Base-by-base conservation (phyloP, 2,888 invertebrate genomes). In the Endomychus coccineus region DNA sequence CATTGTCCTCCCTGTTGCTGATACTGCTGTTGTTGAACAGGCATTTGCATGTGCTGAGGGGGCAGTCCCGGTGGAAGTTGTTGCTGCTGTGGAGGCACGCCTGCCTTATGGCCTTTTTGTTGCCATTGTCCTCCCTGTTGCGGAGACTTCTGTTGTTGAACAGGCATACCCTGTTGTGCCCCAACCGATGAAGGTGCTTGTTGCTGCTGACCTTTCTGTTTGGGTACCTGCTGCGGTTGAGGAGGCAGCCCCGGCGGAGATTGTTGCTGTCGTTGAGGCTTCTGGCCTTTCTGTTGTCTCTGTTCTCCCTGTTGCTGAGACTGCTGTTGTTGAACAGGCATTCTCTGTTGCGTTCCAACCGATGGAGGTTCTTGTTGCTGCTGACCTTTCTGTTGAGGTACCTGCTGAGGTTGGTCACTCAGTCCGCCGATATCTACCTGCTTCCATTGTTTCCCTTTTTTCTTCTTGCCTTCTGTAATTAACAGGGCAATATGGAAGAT, bases 221-320 rank as follows among this genome's bases (percentile, higher is more conserved):
- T 38, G 19, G 39, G 38, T 11, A 25, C 37, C 21, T 42, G 31
- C 28, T 19, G 29, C 10, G 32, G 40, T 22, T 36, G 22, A 3
- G 27, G 13, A 13, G 19, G 23, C 14, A 15, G 35, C 16, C 15
- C 29, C 17, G 22, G 25, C 12, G 16, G 27, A 14, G 17, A 24
- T 22, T 34, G 40, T 17, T 24, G 23, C 16, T 37, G 43, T 34
- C 34, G 43, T 15, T 22, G 21, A 16, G 11, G 3, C n/a, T 17
- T 23, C 27, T 27, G 4, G 5, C n/a, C 12, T 15, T 6, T n/a
- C 16, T 9, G 29, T 31, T 35, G 27, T 10, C 12, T 16, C 13
- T 21, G 30, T n/a, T 27, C 33, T 24, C 30, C 25, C 17, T 35
- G 33, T 11, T 14, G 25, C 5, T 23, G 31, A 10, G 1, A n/a